phyloP scores from a whole-genome alignment of 2,113 vertebrate genomes.

The Willisornis vidua region DNA sequence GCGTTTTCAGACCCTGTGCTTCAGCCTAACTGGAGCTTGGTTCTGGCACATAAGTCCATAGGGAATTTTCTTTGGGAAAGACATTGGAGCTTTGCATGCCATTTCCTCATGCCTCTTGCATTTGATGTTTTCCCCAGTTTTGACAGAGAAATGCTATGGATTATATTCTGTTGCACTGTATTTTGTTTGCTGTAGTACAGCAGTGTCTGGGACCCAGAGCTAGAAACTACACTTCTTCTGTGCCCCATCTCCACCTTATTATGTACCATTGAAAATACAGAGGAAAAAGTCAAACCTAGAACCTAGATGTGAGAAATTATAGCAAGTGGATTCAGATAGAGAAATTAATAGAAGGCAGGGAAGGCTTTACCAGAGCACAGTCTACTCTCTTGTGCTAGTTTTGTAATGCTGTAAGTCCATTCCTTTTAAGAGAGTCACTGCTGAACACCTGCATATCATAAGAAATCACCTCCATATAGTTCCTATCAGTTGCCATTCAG shows the following conservation, averaged over 20 bases:
- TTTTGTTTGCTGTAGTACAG: neutral
- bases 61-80: neutral
- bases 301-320: neutral
- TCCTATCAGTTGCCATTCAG: neutral
- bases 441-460: neutral
- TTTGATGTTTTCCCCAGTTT: neutral
- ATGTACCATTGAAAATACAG: neutral
- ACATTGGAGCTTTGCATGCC: neutral
- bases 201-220: neutral
- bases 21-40: neutral
- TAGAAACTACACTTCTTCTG: neutral
- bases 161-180: neutral
- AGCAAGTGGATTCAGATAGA: neutral
- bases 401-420: neutral
- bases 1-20: neutral
- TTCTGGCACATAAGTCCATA: fast-evolving
- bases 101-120: neutral
- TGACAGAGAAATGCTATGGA: neutral
- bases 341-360: neutral
- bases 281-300: neutral
- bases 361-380: neutral
- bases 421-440: neutral
- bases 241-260: neutral
- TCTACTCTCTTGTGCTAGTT: neutral
- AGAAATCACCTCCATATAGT: neutral